Evolutionary conservation across 2,113 vertebrate species (phyloP), one percentile per base, ranked within the genome.

Genomic region (Ptyas mucosa): DNA sequence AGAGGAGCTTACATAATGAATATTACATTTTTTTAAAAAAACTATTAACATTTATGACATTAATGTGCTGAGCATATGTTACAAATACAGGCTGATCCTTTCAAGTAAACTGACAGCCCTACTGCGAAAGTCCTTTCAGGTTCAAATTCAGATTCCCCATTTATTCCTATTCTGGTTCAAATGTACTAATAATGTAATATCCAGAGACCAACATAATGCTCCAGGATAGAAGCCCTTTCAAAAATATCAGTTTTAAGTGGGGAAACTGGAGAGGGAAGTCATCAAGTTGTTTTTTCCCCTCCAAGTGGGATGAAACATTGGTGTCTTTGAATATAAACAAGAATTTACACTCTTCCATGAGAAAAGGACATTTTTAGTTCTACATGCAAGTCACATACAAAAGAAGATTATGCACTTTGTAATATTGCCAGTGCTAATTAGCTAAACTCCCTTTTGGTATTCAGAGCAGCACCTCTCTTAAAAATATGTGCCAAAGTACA

Each of bases 1-100:
- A 85, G 53, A 26, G 21, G 23, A 52, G 11, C n/a, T 61, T 93
- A 64, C 46, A 89, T 86, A 93, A 91, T 64, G 85, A 88, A 93
- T 89, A 21, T n/a, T 21, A 51, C 54, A 86, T 89, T 91, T 93
- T 91, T 88, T 91, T 91, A 29, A 58, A 90, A 39, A 52, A 89
- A 88, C 51, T 43, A 91, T 58, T 91, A 52, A 89, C 39, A 87
- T 88, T 88, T 75, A 91, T 29, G 9, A 85, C 69, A 91, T 64
- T 89, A 90, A 89, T 20, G 34, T 85, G 49, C 24, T 53, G 15
- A 91, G 29, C 87, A 91, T 64, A 91, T 91, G 86, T 88, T 61
- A n/a, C 3, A 11, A 21, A 34, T 89, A 14, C 39, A 90, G 34
- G 5, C 46, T 46, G 57, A 54, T 90, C 58, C 24, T 58, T 49